Conservation (phyloP, 2,113 vertebrate genomes). For the Mustelus asterias region DNA sequence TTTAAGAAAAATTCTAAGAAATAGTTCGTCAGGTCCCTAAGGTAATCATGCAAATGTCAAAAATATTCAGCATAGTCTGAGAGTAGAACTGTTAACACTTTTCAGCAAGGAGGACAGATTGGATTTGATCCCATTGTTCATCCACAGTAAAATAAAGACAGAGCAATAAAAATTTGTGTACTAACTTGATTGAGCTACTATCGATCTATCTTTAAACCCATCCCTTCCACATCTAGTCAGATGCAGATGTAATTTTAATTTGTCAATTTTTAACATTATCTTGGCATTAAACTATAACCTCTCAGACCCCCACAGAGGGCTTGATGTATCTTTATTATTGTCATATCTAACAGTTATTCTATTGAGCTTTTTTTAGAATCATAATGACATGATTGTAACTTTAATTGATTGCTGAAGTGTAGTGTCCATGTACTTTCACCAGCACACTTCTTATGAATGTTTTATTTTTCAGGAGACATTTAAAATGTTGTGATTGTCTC, state of each 20-base stretch:
- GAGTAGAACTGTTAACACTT: background rate
- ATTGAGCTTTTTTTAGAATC: background rate
- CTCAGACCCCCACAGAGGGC: background rate
- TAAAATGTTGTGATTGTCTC: slow-evolving; percentile 31
- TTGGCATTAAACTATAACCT: background rate
- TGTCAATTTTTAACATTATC: background rate
- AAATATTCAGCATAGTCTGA: background rate
- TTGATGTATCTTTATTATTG: background rate
- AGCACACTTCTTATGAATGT: background rate
- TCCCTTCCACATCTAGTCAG: background rate
- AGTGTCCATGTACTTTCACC: background rate
- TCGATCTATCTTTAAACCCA: background rate
- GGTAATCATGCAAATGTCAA: background rate
- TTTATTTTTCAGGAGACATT: background rate
- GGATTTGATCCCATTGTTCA: background rate
- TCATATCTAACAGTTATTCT: background rate
- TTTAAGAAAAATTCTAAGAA: background rate
- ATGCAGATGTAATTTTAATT: background rate
- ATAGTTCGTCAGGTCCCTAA: background rate
- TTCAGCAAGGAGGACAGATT: background rate
- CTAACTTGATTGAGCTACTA: background rate
- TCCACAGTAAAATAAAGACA: background rate
- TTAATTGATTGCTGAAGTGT: background rate
- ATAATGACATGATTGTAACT: background rate
- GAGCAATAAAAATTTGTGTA: background rate